These are phyloP conservation scores for Drosophila prolongata DNA, from an alignment of 2,888 invertebrate genomes.

Conservation along the genomic window DNA sequence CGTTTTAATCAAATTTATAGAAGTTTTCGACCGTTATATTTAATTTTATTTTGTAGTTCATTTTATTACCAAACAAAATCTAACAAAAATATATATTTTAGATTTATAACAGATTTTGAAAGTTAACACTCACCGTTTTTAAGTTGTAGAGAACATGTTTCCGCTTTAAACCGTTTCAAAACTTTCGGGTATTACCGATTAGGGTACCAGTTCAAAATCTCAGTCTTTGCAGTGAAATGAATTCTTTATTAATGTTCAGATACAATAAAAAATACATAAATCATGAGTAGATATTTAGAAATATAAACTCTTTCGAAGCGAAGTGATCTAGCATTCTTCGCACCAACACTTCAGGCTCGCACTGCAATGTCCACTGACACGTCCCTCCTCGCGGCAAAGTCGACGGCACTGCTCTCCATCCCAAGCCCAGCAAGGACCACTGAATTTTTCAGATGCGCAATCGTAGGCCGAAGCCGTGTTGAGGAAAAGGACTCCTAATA, in stretches of 20 bases:
- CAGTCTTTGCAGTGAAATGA: neutral
- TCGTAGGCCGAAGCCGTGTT: neutral
- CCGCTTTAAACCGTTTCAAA: too few relatives aligned
- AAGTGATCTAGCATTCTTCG: neutral
- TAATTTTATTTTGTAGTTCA: too few relatives aligned
- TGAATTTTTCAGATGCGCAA: neutral
- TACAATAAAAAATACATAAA: neutral
- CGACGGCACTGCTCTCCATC: slow-evolving; percentile 16
- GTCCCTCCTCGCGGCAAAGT: slow-evolving; percentile 10
- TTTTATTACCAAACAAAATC: too few relatives aligned
- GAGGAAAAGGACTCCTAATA: neutral
- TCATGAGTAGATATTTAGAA: neutral
- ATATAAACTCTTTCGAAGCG: neutral
- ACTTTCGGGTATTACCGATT: neutral
- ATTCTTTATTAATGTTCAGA: neutral
- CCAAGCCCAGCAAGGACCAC: slow-evolving; percentile 5
- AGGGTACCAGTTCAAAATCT: neutral
- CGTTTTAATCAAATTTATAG: too few relatives aligned
- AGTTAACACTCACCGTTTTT: too few relatives aligned
- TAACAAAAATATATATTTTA: too few relatives aligned
- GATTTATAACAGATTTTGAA: too few relatives aligned
- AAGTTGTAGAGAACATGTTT: too few relatives aligned
- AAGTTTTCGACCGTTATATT: too few relatives aligned
- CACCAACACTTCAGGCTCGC: slow-evolving; percentile 16
- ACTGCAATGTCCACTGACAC: slow-evolving; percentile 14